These are phyloP conservation scores for Calcarius lapponicus DNA, from an alignment of 2,797 vertebrate species.

Conservation along the genomic window DNA sequence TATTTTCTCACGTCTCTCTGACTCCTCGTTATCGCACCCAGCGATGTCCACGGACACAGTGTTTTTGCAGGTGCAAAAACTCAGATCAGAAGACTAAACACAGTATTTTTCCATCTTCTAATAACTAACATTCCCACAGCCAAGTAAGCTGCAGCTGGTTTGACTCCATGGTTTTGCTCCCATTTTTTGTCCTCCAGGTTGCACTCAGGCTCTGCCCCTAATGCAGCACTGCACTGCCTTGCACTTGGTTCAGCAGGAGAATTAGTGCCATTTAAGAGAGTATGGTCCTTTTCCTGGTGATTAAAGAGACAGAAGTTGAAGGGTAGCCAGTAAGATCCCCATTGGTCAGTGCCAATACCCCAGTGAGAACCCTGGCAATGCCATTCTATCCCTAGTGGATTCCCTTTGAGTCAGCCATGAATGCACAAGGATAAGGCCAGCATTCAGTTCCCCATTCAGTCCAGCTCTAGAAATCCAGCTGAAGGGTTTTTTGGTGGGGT, in stretches of 20 bases:
- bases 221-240: background rate
- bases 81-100: too few species aligned
- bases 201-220: background rate
- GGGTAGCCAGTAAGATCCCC: background rate
- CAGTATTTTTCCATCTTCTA: too few species aligned
- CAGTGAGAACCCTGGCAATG: background rate
- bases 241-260: background rate
- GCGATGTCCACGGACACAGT: too few species aligned
- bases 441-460: background rate
- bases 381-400: accelerated
- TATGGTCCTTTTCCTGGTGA: background rate
- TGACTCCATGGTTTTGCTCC: background rate
- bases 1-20: too few species aligned
- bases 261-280: background rate
- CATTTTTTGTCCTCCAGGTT: background rate
- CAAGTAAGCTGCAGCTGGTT: background rate
- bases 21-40: too few species aligned
- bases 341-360: background rate
- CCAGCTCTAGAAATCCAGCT: background rate
- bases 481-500: background rate
- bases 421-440: background rate
- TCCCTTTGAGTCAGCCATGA: background rate
- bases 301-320: background rate
- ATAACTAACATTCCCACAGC: too few species aligned
- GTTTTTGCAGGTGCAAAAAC: too few species aligned